Base-by-base conservation (phyloP, 2,888 invertebrate species). In the Tenthredo distinguenda region DNA sequence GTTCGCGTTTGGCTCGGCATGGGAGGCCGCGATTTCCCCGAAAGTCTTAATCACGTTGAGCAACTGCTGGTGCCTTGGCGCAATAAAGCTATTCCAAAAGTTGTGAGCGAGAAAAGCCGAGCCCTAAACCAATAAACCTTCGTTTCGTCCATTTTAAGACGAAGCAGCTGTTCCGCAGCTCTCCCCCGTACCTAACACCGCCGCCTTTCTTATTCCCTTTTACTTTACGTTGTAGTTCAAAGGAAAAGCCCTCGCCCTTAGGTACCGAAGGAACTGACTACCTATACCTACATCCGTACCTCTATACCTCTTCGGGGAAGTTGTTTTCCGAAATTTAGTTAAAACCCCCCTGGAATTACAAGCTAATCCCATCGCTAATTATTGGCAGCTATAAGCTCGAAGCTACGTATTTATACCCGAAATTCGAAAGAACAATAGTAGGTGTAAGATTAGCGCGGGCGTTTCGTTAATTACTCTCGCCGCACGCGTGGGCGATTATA, bases 51-150 rank as follows among this genome's bases (percentile, higher is more conserved):
- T 77, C 55, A 55, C 77, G 50, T 77, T 10, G 34, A 34, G 62
- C 58, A 81, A 62, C 81, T 31, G 62, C 81, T 26, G 81, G 31
- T 62, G 58, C 62, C 40, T 26, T 58, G 58, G 62, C 37, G 81
- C 81, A 81, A 81, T 81, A 81, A 81, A 81, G 58, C 31, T 81
- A 81, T 37, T 62, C 40, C 12, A 62, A 81, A 81, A 81, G 40
- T 31, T 77, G 18, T 34, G 34, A 62, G 62, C 37, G 81, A 40
- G 50, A 62, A 81, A 81, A 81, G 21, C 58, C 62, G 31, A 88
- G 90, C 90, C 91, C 90, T 90, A 90, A 91, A 90, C 90, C 90
- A 90, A 91, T 91, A 90, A 89, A 89, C 86, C 87, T 88, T 87
- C 87, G 86, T 84, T 88, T 84, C 85, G 43, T 40, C 71, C 83